Evolutionary conservation across 2,113 vertebrate genomes (phyloP), one percentile per base, ranked within the genome.

Genomic region (Origma solitaria): DNA sequence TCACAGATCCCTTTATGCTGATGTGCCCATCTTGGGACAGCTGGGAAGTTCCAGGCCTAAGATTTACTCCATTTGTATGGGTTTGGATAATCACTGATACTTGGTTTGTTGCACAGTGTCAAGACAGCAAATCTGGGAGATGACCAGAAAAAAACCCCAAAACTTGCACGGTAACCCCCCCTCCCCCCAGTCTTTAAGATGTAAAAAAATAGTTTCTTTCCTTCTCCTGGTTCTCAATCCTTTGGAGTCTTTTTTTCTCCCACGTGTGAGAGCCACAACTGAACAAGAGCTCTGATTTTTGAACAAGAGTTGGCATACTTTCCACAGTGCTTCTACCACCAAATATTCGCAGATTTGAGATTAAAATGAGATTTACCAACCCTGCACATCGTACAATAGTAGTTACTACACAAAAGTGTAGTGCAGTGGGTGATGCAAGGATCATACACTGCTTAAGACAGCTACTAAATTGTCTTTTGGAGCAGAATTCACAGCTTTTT

Each of bases 311-410:
- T 58, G n/a, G 37, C 21, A n/a, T 57, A 64, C 14, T 40, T 44
- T 44, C 38, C 37, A 16, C 47, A 42, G 15, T 64, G 10, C 40
- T 72, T 91, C 35, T 45, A 45, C 3, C 33, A 38, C 19, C 62
- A 42, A 15, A 37, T 47, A 15, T 45, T 64, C 42, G 8, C 27
- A 85, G 65, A 20, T 5, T 31, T 77, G 38, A 35, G 24, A 60
- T 53, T 42, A 79, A 71, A 64, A 23, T 0, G 1, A 62, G 45
- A 42, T 86, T 78, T 54, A 28, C 37, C 38, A 82, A 7, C 25
- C 8, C 35, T 38, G 49, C 23, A 35, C 15, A 25, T 10, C 0
- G 0, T 28, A 15, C 31, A 58, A 1, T 16, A 13, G 57, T 78
- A 33, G 7, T 71, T 23, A 15, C 22, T 83, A 13, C 31, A 56